Percentiles rank a stretch among this genome's conserved stretches.
phyloP scores from a whole-genome alignment of 2,797 vertebrate genomes.

The Spinus pinus region DNA sequence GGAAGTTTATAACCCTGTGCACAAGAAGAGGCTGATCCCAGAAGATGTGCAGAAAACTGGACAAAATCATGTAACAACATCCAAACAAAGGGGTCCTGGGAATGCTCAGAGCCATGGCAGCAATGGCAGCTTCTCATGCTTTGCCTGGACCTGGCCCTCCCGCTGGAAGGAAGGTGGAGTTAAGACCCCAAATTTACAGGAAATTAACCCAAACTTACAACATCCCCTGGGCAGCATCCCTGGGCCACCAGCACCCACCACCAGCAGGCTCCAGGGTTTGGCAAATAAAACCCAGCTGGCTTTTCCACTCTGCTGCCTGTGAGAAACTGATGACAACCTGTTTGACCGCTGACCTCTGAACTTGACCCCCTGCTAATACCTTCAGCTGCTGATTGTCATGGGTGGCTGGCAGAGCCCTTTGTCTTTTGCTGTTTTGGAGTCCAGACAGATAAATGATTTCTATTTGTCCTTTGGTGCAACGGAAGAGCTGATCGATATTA shows the following conservation, averaged over 20 bases:
- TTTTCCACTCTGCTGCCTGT: constrained; percentile 75
- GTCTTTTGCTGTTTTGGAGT: constrained; percentile 83
- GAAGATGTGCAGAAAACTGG: background rate
- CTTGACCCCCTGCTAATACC: constrained; percentile 85
- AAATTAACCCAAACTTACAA: background rate
- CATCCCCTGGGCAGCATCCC: background rate
- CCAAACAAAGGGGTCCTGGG: background rate
- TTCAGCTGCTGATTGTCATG: constrained; percentile 88
- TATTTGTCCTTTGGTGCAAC: constrained; percentile 92
- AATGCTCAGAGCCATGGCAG: background rate
- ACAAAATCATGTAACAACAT: accelerated
- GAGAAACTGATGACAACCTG: constrained; percentile 82
- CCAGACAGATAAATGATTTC: constrained; percentile 95
- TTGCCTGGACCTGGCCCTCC: background rate
- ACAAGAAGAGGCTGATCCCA: background rate
- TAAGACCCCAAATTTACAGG: background rate
- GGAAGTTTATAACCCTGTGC: background rate
- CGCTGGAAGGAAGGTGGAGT: background rate
- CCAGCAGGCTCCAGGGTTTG: background rate
- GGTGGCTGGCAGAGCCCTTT: constrained; percentile 82
- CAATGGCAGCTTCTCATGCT: accelerated
- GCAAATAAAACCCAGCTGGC: constrained; percentile 83
- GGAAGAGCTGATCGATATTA: constrained; percentile 96
- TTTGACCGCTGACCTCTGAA: constrained; percentile 86
- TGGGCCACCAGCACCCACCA: background rate